These are phyloP conservation scores for Itoplectis maculator DNA, from an alignment of 2,888 invertebrate species.

Conservation along the genomic window DNA sequence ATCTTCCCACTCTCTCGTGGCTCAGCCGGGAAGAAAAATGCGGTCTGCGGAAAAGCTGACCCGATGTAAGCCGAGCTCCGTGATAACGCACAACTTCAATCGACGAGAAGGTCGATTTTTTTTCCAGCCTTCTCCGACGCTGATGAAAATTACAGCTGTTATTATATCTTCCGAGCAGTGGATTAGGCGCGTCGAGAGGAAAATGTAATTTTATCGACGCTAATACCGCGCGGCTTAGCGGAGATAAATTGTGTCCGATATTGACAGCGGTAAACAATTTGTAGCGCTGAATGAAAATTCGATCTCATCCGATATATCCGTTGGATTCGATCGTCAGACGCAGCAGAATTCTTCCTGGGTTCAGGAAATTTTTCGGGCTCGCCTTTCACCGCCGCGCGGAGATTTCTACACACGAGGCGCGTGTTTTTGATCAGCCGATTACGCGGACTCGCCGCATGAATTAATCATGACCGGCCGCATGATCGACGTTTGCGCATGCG, in stretches of 20 bases:
- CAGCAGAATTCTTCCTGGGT: not conserved
- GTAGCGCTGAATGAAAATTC: no score
- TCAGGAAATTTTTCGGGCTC: not conserved
- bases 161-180: not conserved
- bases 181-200: not conserved
- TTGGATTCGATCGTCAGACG: no score
- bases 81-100: conserved; percentile 6
- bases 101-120: not conserved
- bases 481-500: conserved; percentile 40
- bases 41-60: not conserved
- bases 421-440: conserved; percentile 50
- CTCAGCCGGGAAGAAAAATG: conserved; percentile 19
- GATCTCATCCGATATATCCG: no score
- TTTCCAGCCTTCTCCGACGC: not conserved
- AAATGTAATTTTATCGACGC: not conserved
- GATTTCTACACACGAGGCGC: conserved; percentile 12
- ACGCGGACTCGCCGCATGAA: conserved; percentile 49
- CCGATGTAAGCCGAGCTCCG: not conserved
- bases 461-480: conserved; percentile 50
- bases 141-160: not conserved
- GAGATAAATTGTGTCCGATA: not conserved
- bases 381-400: not conserved
- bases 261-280: not conserved
- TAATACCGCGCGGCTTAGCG: not conserved
- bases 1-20: conserved; percentile 24